Evolutionary conservation across 1,140 invertebrate genomes (phyloP), one percentile per base, ranked within the genome.

Genomic region (Agrilus planipennis): DNA sequence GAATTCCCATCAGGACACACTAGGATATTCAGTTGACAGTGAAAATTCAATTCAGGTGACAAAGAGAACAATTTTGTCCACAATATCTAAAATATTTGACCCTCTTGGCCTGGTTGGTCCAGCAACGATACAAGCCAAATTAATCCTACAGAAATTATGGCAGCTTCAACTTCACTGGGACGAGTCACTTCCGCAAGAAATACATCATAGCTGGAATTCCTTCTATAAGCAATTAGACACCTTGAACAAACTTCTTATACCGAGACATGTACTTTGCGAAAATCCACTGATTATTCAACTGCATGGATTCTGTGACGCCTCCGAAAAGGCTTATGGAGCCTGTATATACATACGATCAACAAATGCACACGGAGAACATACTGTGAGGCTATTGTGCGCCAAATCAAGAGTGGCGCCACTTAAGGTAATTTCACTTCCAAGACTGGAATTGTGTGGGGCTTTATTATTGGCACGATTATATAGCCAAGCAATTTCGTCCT

Each of bases 351-450:
- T 61, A 7, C 36, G 50, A 35, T 47, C 44, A 2, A 25, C 19
- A 20, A 41, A 49, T 41, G 17, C 29, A 30, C 20, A 39, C 15
- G 36, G 41, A 4, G 19, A 50, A 1, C 35, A 52, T 3, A 23
- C 36, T 2, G 44, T 49, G 0, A 37, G 25, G 12, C 37, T 65
- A 12, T 27, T 67, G 20, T 52, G 51, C 31, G 53, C 58, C 1
- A 66, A 64, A 49, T 52, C 55, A 5, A 52, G 47, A 35, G 58
- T 66, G 4, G 57, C 62, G 10, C 62, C 64, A 9, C 16, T 64
- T 9, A 60, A 65, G 47, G 28, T 34, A 20, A n/a, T n/a, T n/a
- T n/a, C n/a, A n/a, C n/a, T n/a, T n/a, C n/a, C n/a, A n/a, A 37
- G 50, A 18, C 22, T 54, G 16, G 52, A 55, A 36, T 37, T 55